Evolutionary conservation across 2,797 vertebrate genomes (phyloP), one percentile per base, ranked within the genome.

Genomic region (Cercopithecus diana): DNA sequence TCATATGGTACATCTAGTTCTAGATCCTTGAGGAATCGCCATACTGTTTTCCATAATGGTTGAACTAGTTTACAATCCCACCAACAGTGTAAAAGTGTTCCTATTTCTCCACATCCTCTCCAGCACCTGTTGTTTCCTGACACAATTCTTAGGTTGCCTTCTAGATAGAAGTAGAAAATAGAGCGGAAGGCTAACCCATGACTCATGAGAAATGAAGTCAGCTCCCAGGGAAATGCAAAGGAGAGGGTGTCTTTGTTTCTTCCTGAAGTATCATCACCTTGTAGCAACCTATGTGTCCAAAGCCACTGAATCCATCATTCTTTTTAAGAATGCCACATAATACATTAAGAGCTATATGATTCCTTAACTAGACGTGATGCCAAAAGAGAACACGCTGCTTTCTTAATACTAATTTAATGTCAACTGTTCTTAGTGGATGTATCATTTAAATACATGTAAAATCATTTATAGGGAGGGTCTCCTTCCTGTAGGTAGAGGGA

Each of bases 61-160:
- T n/a, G n/a, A n/a, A n/a, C n/a, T n/a, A n/a, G n/a, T n/a, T n/a
- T n/a, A n/a, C n/a, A n/a, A n/a, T n/a, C n/a, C n/a, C n/a, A n/a
- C n/a, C n/a, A n/a, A n/a, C n/a, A n/a, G n/a, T n/a, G n/a, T n/a
- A n/a, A n/a, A n/a, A n/a, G n/a, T n/a, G n/a, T n/a, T n/a, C n/a
- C n/a, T n/a, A n/a, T n/a, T n/a, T n/a, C n/a, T n/a, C n/a, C n/a
- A n/a, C n/a, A n/a, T n/a, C n/a, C n/a, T n/a, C n/a, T n/a, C n/a
- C n/a, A n/a, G n/a, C n/a, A n/a, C n/a, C n/a, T n/a, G n/a, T n/a
- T n/a, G n/a, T n/a, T n/a, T n/a, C n/a, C n/a, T n/a, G n/a, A n/a
- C n/a, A n/a, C n/a, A n/a, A n/a, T n/a, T n/a, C n/a, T n/a, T n/a
- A 36, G 0, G 4, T 3, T 26, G 14, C 5, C 1, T 9, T 33